These are phyloP conservation scores for Passer domesticus DNA, from an alignment of 2,113 vertebrate genomes.

Conservation along the genomic window DNA sequence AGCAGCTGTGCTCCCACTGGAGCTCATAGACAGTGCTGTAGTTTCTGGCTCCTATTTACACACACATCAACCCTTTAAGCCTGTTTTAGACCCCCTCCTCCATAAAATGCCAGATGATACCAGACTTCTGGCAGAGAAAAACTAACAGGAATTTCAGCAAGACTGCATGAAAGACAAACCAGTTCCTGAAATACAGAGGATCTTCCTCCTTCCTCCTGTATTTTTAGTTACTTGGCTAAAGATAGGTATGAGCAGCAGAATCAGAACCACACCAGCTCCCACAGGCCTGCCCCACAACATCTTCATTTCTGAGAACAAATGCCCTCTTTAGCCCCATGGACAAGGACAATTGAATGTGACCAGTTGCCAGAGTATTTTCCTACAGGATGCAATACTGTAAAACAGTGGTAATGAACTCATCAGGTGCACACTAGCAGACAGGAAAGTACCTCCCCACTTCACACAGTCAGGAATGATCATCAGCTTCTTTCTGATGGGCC, in stretches of 20 bases:
- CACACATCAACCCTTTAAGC: background rate
- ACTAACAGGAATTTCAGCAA: background rate
- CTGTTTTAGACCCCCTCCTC: background rate
- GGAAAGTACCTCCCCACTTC: slow-evolving; percentile 90
- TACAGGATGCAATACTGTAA: background rate
- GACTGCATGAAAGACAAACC: background rate
- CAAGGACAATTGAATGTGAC: background rate
- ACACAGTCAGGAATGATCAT: slow-evolving; percentile 86
- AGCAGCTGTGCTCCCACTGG: background rate
- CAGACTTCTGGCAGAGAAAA: background rate
- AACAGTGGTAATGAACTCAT: background rate
- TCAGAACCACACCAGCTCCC: background rate
- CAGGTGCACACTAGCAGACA: background rate
- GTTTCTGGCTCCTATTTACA: background rate
- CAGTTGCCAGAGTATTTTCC: background rate
- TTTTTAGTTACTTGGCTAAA: background rate
- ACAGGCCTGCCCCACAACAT: background rate
- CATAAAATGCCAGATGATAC: background rate
- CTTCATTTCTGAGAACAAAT: background rate
- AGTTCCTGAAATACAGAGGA: background rate
- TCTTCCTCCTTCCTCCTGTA: background rate
- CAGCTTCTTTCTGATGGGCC: slow-evolving; percentile 88
- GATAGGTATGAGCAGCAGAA: background rate
- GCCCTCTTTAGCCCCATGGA: background rate
- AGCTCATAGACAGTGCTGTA: background rate